These are phyloP conservation scores for Drosophila equinoxialis DNA, from an alignment of 1,140 invertebrate genomes.

Conservation along the genomic window DNA sequence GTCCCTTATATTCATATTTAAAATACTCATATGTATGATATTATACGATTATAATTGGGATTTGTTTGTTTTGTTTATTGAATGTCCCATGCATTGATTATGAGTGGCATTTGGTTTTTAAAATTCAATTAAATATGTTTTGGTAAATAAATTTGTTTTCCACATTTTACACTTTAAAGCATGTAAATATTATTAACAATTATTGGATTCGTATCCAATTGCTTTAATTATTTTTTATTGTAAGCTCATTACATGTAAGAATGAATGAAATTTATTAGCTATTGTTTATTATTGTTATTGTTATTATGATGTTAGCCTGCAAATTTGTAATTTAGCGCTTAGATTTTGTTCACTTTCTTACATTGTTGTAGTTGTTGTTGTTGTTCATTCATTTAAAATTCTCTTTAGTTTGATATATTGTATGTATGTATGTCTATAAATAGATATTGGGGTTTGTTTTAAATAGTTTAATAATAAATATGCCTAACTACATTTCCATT, in stretches of 20 bases:
- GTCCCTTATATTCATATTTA: conserved; percentile 55
- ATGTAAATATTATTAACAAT: conserved; percentile 61
- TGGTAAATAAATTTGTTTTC: conserved; percentile 47
- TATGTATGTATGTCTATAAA: conserved; percentile 36
- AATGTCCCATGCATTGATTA: conserved; percentile 25
- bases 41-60: conserved; percentile 53
- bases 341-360: conserved; percentile 27
- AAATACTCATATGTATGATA: conserved; percentile 64
- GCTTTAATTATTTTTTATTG: conserved; percentile 27
- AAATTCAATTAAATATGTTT: conserved; percentile 58
- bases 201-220: conserved; percentile 31
- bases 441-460: conserved; percentile 60
- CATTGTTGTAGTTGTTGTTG: not conserved
- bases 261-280: conserved; percentile 47
- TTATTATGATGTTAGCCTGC: conserved; percentile 23
- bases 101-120: conserved; percentile 26
- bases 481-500: conserved; percentile 33
- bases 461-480: conserved; percentile 69
- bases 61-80: not conserved
- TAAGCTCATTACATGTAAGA: conserved; percentile 69
- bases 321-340: conserved; percentile 30
- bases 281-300: not conserved
- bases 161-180: conserved; percentile 37
- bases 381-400: conserved; percentile 60
- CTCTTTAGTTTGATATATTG: conserved; percentile 55